Evolutionary conservation across 2,888 invertebrate species (phyloP), one percentile per base, ranked within the genome.

Genomic region (Notodonta dromedarius): DNA sequence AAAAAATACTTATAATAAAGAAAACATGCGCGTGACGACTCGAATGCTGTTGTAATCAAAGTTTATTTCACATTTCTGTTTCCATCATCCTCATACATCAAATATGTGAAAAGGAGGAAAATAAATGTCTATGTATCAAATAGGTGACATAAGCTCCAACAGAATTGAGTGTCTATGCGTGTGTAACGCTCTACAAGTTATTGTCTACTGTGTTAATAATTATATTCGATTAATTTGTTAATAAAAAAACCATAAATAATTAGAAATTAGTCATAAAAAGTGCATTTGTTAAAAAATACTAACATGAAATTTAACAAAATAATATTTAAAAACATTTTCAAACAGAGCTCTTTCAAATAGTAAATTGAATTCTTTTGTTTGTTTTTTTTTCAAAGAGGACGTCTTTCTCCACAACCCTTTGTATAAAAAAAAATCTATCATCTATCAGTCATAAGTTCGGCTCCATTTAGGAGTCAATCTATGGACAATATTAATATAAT

Each of bases 341-440:
- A 85, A 80, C 69, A 78, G 81, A 80, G 84, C 87, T 84, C 85
- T 66, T 63, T 39, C 58, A 71, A 60, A 68, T 69, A 62, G 53
- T 11, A 54, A 55, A 56, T 59, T 14, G 4, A 59, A 58, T 50
- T 57, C 42, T 58, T 64, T 71, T 66, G 39, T 59, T 54, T 62
- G 35, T 56, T 57, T n/a, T 44, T 42, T 58, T 57, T 57, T 59
- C 60, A 60, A 65, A 65, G 69, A 73, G 64, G 69, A 81, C 84
- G 85, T 89, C 90, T 86, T 85, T 82, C 85, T 93, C 93, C 93
- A 93, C 93, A 93, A 93, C 93, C 94, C 91, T 92, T 93, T 86
- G 76, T 78, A 73, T 73, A 73, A 71, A 71, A 67, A 76, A 65
- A 57, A 59, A 24, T 24, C 24, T 24, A 24, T 24, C 24, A 24